phyloP scores from a whole-genome alignment of 1,140 invertebrate species.

The Brachionus sp. region DNA sequence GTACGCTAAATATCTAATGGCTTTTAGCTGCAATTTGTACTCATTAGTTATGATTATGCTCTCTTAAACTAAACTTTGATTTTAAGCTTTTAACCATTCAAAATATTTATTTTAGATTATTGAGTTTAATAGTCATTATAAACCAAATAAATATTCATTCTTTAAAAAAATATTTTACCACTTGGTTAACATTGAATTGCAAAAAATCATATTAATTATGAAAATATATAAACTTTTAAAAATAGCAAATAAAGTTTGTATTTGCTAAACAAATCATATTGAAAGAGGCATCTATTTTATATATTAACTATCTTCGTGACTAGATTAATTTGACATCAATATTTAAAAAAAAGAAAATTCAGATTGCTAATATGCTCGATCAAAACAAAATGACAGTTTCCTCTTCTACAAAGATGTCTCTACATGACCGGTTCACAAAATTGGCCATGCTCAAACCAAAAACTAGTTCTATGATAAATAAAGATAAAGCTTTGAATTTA shows the following conservation, averaged over 20 bases:
- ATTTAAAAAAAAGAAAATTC: not conserved
- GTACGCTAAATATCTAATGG: no score
- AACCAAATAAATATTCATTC: not conserved
- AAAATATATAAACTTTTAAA: not conserved
- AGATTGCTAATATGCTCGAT: not conserved
- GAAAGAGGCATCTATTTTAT: no score
- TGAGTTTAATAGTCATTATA: not conserved
- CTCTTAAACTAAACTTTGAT: no score
- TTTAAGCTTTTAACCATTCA: not conserved
- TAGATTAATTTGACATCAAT: no score
- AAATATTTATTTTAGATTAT: not conserved
- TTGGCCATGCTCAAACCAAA: not conserved
- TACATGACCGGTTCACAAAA: constrained; percentile 57
- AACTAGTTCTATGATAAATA: not conserved
- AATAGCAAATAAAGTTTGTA: no score
- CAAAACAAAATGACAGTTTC: not conserved
- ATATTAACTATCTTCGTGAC: no score
- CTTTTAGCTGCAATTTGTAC: no score
- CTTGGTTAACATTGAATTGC: not conserved
- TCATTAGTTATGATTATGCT: no score
- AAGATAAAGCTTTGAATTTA: not conserved
- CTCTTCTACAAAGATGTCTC: constrained; percentile 53
- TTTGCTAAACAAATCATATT: no score
- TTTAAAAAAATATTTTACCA: not conserved
- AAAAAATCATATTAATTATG: not conserved